Conservation (phyloP, 2,888 invertebrate species). For the Tipula unca region DNA sequence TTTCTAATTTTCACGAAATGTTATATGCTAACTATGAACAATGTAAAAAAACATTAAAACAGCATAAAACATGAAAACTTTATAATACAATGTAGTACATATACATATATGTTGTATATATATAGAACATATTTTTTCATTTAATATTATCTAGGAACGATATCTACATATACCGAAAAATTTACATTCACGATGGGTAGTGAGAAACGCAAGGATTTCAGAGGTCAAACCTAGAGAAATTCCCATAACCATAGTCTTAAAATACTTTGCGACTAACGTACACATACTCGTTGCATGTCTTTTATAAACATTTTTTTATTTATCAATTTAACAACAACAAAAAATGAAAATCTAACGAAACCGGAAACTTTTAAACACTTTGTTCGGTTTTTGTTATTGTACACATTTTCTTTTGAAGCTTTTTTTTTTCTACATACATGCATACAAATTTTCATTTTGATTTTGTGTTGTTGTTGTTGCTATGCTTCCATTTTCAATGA, state of each 20-base stretch:
- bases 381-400: neutral
- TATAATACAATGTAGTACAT: neutral
- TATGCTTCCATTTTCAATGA: neutral
- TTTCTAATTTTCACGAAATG: neutral
- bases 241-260: neutral
- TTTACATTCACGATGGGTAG: neutral
- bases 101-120: too few relatives aligned
- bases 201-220: neutral
- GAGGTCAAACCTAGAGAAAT: neutral
- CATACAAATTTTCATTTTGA: neutral
- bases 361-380: neutral
- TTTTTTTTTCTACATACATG: neutral
- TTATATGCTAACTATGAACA: neutral
- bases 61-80: neutral
- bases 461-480: neutral
- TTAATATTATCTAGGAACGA: neutral
- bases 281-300: neutral
- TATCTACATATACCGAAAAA: neutral
- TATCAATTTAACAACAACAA: neutral
- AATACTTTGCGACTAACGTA: neutral
- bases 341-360: neutral
- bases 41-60: too few relatives aligned
- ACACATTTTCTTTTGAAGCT: neutral
- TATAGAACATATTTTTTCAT: neutral
- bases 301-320: neutral